Evolutionary conservation across 2,797 vertebrate genomes (phyloP).

Genomic region (Lycodopsis pacificus): DNA sequence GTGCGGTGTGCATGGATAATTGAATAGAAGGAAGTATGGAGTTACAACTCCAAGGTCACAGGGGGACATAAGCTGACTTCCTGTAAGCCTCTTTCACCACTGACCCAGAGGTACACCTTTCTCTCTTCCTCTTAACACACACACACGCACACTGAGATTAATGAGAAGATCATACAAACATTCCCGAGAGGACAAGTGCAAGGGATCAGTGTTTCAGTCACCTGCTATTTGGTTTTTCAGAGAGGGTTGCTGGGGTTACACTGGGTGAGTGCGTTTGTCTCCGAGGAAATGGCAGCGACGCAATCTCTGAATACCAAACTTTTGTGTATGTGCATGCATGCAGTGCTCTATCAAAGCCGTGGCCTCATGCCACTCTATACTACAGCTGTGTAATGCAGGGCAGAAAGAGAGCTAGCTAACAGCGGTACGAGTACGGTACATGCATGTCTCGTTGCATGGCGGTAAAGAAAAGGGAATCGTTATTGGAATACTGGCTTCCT

Average conservation of each 20-base stretch:
- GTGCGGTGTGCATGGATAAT: conserved; percentile 58
- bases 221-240: conserved; percentile 12
- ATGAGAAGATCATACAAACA: neutral
- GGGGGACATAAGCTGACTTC: conserved; percentile 70
- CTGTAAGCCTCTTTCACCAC: conserved; percentile 66
- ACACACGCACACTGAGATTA: neutral
- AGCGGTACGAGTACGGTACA: neutral
- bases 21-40: conserved; percentile 76
- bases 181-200: neutral
- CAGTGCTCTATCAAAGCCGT: conserved; percentile 7
- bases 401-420: conserved; percentile 10
- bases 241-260: neutral
- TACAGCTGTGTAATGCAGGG: conserved; percentile 45
- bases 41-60: conserved; percentile 69
- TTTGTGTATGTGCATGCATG: conserved; percentile 32
- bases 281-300: conserved; percentile 23
- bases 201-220: neutral
- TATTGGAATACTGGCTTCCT: neutral
- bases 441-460: neutral
- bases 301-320: conserved; percentile 56
- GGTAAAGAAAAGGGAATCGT: neutral
- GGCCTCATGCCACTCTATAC: conserved; percentile 25
- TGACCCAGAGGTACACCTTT: conserved; percentile 57
- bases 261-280: conserved; percentile 4
- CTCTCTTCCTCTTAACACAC: conserved; percentile 27